Evolutionary conservation across 2,888 invertebrate species (phyloP), one percentile per base, ranked within the genome.

Genomic region (Tiliacea aurago): DNA sequence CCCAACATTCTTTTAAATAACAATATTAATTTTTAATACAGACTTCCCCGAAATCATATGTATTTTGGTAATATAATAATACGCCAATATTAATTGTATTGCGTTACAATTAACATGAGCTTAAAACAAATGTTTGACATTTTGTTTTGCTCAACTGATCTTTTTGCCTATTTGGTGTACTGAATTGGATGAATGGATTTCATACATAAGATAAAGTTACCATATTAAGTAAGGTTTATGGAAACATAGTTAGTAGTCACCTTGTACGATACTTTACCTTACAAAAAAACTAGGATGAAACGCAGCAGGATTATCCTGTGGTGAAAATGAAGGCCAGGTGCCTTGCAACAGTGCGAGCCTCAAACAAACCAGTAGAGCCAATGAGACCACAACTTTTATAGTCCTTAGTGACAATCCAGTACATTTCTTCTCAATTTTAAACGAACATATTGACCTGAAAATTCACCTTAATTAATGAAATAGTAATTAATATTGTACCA

Each of bases 221-320:
- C n/a, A 51, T n/a, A 51, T 23, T n/a, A n/a, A n/a, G 49, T 49
- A n/a, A 10, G n/a, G 1, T 49, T n/a, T n/a, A 53, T 5, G 13
- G 2, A 23, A 53, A 53, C 51, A n/a, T n/a, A n/a, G 53, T 20
- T 49, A 20, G 10, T 41, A 61, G 15, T 15, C 37, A 23, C 23
- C 9, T 9, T 41, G 11, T n/a, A 23, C 23, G 4, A 28, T 49
- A 49, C 58, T 41, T 97, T 94, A 98, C 98, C 98, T 97, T 86
- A 98, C 98, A 91, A 97, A 97, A 81, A 97, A 97, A 89, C 97
- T 97, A 66, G 98, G 97, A 94, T 98, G 97, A 92, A 98, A 98
- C 11, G 98, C 98, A 53, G 98, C 97, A 1, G 98, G 98, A 94
- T 99, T 99, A 94, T 98, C 98, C 92, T 98, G 98, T 69, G 98